These are phyloP conservation scores for Drosophila biarmipes DNA, from an alignment of 1,140 invertebrate genomes.

Conservation along the genomic window DNA sequence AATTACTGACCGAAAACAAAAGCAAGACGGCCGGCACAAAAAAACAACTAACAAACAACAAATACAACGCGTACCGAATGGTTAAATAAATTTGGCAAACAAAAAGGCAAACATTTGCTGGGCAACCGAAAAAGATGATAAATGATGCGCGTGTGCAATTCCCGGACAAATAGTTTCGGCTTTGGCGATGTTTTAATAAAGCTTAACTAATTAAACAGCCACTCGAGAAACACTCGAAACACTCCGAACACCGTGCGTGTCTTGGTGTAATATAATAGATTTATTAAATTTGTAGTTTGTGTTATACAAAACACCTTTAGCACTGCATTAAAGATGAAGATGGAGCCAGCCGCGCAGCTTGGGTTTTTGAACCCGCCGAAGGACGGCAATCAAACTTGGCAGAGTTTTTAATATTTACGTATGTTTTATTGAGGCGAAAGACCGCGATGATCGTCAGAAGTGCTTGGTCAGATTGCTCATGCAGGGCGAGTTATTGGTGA, in stretches of 20 bases:
- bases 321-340: conserved; percentile 53
- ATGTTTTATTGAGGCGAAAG: neutral
- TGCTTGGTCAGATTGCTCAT: conserved; percentile 63
- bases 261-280: conserved; percentile 64
- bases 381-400: conserved; percentile 43
- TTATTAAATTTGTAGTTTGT: conserved; percentile 76
- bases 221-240: conserved; percentile 14
- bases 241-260: conserved; percentile 44
- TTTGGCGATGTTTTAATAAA: conserved; percentile 77
- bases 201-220: conserved; percentile 77
- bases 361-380: conserved; percentile 67
- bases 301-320: conserved; percentile 71
- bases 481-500: conserved; percentile 77
- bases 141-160: conserved; percentile 79
- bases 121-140: conserved; percentile 68
- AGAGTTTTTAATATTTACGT: neutral
- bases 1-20: conserved; percentile 49
- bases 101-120: conserved; percentile 62
- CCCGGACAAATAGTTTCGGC: conserved; percentile 63
- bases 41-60: conserved; percentile 15
- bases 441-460: conserved; percentile 15
- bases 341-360: conserved; percentile 1
- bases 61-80: conserved; percentile 17
- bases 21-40: conserved; percentile 1
- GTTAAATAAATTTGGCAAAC: conserved; percentile 47